A percentile compares a stretch with the other conserved stretches of the same genome.
Conservation (phyloP, 2,113 vertebrate species). For the Dicerorhinus sumatrensis region DNA sequence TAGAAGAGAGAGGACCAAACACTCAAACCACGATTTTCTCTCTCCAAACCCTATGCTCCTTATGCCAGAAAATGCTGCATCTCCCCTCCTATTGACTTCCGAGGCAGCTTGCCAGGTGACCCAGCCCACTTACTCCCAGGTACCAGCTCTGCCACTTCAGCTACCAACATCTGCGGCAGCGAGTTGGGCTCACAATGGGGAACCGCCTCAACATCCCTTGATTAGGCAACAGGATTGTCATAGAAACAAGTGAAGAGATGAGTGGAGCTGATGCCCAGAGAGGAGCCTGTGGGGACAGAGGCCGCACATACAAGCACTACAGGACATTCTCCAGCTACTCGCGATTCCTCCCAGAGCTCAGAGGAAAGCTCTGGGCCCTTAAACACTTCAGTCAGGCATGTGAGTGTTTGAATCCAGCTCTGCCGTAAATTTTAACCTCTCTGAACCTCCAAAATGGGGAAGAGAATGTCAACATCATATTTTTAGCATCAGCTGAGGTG, state of each 20-base stretch:
- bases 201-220: background rate
- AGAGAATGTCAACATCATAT: background rate
- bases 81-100: background rate
- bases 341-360: background rate
- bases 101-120: background rate
- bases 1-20: background rate
- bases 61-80: background rate
- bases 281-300: too few relatives aligned
- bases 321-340: background rate
- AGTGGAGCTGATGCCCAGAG: background rate
- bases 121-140: too few relatives aligned
- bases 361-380: background rate
- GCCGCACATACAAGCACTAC: rapidly evolving
- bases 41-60: background rate
- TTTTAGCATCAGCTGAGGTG: background rate
- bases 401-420: background rate
- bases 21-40: background rate
- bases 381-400: rapidly evolving
- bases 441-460: background rate
- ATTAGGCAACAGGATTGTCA: background rate
- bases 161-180: background rate
- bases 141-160: background rate
- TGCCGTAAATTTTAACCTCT: background rate
- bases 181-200: background rate
- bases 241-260: background rate